Evolutionary conservation across 1,140 invertebrate genomes (phyloP).

Genomic region (Conus ventricosus): DNA sequence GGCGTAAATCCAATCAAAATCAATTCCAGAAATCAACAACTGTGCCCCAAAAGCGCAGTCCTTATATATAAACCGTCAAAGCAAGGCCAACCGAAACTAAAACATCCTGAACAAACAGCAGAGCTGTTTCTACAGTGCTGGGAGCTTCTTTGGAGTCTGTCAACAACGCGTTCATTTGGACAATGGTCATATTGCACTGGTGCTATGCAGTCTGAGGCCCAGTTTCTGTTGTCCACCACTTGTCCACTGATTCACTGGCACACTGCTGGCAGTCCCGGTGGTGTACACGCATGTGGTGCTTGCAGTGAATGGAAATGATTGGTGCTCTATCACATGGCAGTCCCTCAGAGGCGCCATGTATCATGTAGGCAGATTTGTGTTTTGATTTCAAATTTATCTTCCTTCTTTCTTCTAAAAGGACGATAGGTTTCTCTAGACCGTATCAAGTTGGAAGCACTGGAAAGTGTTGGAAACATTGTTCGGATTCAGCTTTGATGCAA

Average conservation of each 20-base stretch:
- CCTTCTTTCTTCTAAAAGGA: neutral
- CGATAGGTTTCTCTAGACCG: neutral
- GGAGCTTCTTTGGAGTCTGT: neutral
- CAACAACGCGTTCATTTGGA: neutral
- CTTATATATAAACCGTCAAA: neutral
- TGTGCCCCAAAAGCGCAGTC: too few species aligned
- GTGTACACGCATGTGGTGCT: neutral
- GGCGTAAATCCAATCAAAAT: too few species aligned
- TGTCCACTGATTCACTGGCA: neutral
- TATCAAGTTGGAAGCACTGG: neutral
- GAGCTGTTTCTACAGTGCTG: neutral
- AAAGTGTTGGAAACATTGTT: neutral
- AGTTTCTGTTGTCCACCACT: neutral
- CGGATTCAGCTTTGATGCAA: too few species aligned
- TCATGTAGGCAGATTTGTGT: neutral
- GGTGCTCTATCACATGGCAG: neutral
- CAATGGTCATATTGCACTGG: neutral
- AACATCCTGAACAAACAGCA: neutral
- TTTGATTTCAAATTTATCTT: neutral
- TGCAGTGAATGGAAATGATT: neutral
- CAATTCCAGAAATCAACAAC: too few species aligned
- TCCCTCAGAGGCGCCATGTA: neutral
- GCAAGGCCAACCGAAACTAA: neutral
- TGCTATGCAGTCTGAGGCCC: neutral
- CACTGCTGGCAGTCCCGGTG: neutral